Conservation (phyloP, 2,113 vertebrate genomes). For the Oreochromis niloticus region DNA sequence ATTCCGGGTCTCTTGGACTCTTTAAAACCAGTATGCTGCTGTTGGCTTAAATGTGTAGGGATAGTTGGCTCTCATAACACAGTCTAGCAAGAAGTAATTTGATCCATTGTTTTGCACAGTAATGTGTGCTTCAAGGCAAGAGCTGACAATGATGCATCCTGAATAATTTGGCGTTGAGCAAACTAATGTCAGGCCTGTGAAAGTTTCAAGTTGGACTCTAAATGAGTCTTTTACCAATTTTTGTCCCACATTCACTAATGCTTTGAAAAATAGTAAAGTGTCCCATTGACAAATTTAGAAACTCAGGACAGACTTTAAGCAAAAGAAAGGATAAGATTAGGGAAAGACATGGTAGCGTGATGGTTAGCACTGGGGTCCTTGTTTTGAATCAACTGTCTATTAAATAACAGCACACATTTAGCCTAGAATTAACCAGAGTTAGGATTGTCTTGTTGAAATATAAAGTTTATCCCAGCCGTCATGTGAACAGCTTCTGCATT, state of each 20-base stretch:
- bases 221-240: not conserved
- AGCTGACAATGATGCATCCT: not conserved
- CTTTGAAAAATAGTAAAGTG: not conserved
- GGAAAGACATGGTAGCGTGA: not conserved
- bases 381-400: not conserved
- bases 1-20: not conserved
- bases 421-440: not conserved
- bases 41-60: not conserved
- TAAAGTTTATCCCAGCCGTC: not conserved
- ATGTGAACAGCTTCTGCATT: not conserved
- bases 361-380: not conserved
- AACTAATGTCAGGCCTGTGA: not conserved
- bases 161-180: not conserved
- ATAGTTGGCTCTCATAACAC: not conserved
- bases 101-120: constrained; percentile 8
- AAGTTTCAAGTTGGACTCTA: not conserved
- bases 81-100: not conserved
- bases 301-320: not conserved
- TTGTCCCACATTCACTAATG: not conserved
- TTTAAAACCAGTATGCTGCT: not conserved
- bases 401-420: too few relatives aligned
- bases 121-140: constrained; percentile 1
- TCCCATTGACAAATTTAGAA: not conserved
- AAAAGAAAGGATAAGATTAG: not conserved
- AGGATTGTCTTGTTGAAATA: not conserved